Conservation (phyloP, 2,888 invertebrate species). For the Trichogramma dendrolimi region DNA sequence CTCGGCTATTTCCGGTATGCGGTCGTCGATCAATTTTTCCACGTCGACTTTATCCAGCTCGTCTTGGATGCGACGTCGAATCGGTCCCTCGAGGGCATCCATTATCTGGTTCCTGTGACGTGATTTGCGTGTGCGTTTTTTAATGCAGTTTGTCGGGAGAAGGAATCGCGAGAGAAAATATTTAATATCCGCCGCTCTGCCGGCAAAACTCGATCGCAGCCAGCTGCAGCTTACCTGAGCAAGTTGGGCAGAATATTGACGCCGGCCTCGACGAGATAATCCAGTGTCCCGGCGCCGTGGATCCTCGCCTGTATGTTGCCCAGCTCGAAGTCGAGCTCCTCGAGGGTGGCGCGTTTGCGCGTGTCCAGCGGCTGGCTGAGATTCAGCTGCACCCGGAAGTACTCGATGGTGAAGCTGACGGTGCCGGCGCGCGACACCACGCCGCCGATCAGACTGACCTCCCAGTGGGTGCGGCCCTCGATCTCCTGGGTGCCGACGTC, state of each 20-base stretch:
- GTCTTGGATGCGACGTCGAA: conserved; percentile 69
- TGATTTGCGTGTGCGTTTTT: not conserved
- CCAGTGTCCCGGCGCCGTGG: conserved; percentile 81
- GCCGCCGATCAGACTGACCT: conserved; percentile 65
- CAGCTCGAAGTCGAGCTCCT: conserved; percentile 72
- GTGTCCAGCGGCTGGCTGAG: conserved; percentile 76
- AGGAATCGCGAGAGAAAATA: no score
- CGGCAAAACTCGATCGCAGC: no score
- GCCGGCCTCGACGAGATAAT: conserved; percentile 75
- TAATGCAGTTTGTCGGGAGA: no score
- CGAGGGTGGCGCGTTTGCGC: conserved; percentile 66
- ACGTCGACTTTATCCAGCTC: conserved; percentile 71
- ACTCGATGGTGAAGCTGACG: conserved; percentile 74
- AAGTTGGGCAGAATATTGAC: conserved; percentile 82
- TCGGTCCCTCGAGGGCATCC: conserved; percentile 76
- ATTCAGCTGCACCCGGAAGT: conserved; percentile 66
- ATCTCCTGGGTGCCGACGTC: conserved; percentile 78
- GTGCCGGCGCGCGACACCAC: conserved; percentile 68
- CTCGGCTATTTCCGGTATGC: conserved; percentile 65
- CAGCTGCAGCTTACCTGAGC: conserved; percentile 54
- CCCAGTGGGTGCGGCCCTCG: conserved; percentile 75
- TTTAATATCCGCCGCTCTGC: not conserved
- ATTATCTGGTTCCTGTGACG: conserved; percentile 69
- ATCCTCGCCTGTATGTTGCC: conserved; percentile 81
- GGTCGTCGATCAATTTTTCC: conserved; percentile 68